These are phyloP conservation scores for Eulemur albifrons DNA, from an alignment of 2,797 vertebrate genomes.

Conservation along the genomic window DNA sequence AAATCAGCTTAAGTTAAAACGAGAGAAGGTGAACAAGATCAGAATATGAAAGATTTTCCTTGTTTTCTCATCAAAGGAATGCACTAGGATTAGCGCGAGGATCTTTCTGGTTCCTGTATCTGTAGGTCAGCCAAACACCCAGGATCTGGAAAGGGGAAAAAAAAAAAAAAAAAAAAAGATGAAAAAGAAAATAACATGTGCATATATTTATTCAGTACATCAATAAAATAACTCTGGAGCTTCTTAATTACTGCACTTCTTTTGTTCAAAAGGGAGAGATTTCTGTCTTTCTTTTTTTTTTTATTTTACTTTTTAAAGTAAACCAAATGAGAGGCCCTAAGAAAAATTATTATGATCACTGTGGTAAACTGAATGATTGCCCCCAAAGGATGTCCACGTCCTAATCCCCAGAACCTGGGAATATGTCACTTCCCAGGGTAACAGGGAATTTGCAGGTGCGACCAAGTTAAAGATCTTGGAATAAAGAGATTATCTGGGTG, in stretches of 20 bases:
- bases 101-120: constrained; percentile 97
- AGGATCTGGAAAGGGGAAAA: constrained; percentile 88
- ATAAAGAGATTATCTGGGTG: neutral
- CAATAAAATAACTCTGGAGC: neutral
- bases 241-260: neutral
- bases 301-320: neutral
- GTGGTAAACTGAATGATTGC: too few species aligned
- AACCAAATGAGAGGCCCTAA: neutral
- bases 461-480: too few species aligned
- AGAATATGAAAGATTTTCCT: constrained; percentile 56
- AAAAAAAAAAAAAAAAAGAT: neutral
- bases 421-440: too few species aligned
- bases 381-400: too few species aligned
- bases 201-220: neutral
- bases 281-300: neutral
- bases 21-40: constrained; percentile 67
- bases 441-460: neutral
- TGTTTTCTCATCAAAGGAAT: constrained; percentile 89
- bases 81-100: constrained; percentile 96
- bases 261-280: neutral
- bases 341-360: neutral
- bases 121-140: constrained; percentile 95
- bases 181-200: neutral
- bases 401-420: neutral
- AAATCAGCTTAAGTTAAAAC: constrained; percentile 76